Percentiles rank a stretch among this genome's conserved stretches.
phyloP scores from a whole-genome alignment of 2,113 vertebrate species.

The Pseudorhombus dupliciocellatus region DNA sequence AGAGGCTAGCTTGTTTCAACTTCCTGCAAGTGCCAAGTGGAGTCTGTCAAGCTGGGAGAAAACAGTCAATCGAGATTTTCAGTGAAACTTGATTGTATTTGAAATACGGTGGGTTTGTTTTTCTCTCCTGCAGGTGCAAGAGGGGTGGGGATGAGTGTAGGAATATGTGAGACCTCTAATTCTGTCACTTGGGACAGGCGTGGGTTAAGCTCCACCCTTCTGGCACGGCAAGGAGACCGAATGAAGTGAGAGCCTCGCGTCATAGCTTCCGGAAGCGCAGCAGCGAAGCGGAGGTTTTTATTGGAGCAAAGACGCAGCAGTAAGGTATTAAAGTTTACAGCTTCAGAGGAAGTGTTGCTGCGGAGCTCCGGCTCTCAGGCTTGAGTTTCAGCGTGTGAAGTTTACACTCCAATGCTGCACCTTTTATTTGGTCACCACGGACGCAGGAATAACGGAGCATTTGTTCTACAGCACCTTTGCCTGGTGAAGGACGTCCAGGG shows the following conservation, averaged over 20 bases:
- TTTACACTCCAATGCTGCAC: too few relatives aligned
- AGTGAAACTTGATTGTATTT: neutral
- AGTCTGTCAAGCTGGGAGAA: neutral
- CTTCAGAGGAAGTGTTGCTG: neutral
- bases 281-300: constrained; percentile 23
- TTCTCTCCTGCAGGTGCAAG: neutral
- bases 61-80: neutral
- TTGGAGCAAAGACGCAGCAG: neutral
- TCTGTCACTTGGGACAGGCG: neutral
- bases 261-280: neutral
- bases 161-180: too few relatives aligned
- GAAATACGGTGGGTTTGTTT: too few relatives aligned
- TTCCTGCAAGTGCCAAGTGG: constrained; percentile 15
- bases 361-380: neutral
- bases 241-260: constrained; percentile 13
- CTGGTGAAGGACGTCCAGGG: too few relatives aligned
- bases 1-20: constrained; percentile 13
- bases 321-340: neutral
- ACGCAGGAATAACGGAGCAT: constrained; percentile 15
- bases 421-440: constrained; percentile 31
- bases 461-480: neutral
- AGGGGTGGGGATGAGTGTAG: neutral
- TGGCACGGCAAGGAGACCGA: constrained; percentile 23
- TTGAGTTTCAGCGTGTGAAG: too few relatives aligned
- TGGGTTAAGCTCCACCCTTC: constrained; percentile 40